Evolutionary conservation across 1,140 invertebrate species (phyloP).

Genomic region (Ridgeia piscesae): DNA sequence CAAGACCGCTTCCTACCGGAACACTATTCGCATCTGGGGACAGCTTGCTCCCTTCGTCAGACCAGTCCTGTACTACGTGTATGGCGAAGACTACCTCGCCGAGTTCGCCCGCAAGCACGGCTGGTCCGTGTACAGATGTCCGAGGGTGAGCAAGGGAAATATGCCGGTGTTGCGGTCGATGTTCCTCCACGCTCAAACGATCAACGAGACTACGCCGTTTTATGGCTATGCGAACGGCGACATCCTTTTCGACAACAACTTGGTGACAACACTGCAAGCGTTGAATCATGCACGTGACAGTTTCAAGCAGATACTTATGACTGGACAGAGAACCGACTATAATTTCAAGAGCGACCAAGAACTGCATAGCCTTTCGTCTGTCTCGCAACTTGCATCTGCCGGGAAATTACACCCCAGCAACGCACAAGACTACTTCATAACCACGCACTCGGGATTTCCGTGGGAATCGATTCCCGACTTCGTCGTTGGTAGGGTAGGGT

Average conservation of each 20-base stretch:
- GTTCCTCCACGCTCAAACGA: neutral
- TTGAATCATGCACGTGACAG: neutral
- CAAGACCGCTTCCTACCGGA: neutral
- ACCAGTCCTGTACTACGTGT: neutral
- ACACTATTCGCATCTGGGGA: neutral
- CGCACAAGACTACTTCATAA: conserved; percentile 23
- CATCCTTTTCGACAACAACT: conserved; percentile 13
- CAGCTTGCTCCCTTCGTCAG: neutral
- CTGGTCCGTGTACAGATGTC: neutral
- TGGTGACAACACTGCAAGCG: neutral
- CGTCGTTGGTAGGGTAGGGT: conserved; percentile 19
- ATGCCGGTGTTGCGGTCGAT: neutral
- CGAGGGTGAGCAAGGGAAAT: neutral
- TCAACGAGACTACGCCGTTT: neutral
- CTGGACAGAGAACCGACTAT: conserved; percentile 14
- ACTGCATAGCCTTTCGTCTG: neutral
- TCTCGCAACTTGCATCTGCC: neutral
- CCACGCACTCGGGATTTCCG: neutral
- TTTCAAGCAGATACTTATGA: conserved; percentile 8
- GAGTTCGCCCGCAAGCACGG: neutral
- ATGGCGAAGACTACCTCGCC: neutral
- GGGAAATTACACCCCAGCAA: neutral
- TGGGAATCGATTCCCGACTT: conserved; percentile 19
- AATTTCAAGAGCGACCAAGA: neutral
- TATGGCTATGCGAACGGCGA: conserved; percentile 24